Base-by-base conservation (phyloP, 2,113 vertebrate genomes). In the Elephas maximus region DNA sequence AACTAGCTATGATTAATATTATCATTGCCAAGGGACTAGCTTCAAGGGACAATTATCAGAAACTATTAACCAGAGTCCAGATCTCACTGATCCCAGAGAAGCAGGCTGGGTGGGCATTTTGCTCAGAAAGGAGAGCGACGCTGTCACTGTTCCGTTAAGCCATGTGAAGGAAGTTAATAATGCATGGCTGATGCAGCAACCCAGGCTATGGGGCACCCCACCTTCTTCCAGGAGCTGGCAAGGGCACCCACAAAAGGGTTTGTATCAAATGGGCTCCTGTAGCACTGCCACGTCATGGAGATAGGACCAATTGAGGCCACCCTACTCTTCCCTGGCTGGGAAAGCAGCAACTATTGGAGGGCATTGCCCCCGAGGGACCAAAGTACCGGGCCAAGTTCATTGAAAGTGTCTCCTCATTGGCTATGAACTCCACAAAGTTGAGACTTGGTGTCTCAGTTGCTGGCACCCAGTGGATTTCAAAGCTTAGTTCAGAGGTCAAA, bases 231-330 rank as follows among this genome's bases (percentile, higher is more conserved):
- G 81, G 28, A 53, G 53, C 20, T 45, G 41, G 33, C 17, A 21
- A 76, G 48, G 51, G 69, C 37, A 53, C 11, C 20, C 33, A 4
- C 1, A 11, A 30, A 51, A 80, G 33, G 8, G 28, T 62, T 62
- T 33, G 11, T 37, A 51, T 67, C 41, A 4, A 8, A 57, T 6
- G 74, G 11, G 44, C 7, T 18, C 63, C 1, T 2, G 63, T 30
- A 69, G 60, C 60, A 7, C 26, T 33, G 33, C 48, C 33, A 17
- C 0, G 17, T 33, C 12, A 0, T 6, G 5, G 57, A 0, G 9
- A n/a, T 4, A 28, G 0, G 6, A 15, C 60, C 2, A 0, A 26
- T 0, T 0, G 24, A 74, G 45, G 12, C 33, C 30, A 5, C 26
- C 1, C 6, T 20, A 0, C 0, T 26, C 9, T n/a, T 33, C 33